These are phyloP conservation scores for Spongia lamella DNA, from an alignment of 37 sponge, comb jelly and placozoan species.

Conservation along the genomic window DNA sequence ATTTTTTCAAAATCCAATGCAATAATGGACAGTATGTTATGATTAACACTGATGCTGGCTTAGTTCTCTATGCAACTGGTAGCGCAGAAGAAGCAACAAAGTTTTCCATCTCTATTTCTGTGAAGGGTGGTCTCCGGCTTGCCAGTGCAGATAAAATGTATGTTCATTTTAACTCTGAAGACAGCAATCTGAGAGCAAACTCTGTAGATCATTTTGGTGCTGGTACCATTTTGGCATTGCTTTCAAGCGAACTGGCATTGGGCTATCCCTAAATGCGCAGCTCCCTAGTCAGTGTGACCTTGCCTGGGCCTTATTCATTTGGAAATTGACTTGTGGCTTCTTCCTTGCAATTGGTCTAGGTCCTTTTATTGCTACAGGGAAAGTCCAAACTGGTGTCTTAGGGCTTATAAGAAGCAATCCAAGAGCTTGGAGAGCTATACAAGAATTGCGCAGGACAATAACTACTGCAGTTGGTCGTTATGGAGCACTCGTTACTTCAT, in stretches of 20 bases:
- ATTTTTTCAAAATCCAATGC: background rate
- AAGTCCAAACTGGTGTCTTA: background rate
- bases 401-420: conserved; percentile 2
- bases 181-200: background rate
- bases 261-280: background rate
- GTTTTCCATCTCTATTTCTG: background rate
- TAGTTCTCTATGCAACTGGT: background rate
- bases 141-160: background rate
- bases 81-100: background rate
- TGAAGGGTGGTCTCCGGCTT: background rate
- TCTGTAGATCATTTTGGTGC: no score
- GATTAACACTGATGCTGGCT: background rate
- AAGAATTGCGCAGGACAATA: background rate
- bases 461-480: background rate
- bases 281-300: background rate
- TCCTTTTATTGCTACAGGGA: background rate
- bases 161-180: background rate
- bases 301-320: background rate
- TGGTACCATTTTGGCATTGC: conserved; percentile 6
- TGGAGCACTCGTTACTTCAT: conserved; percentile 32
- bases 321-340: conserved; percentile 1
- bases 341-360: conserved; percentile 11
- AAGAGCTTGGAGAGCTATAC: conserved; percentile 1
- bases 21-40: background rate
- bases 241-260: background rate